Evolutionary conservation across 2,888 invertebrate species (phyloP), one percentile per base, ranked within the genome.

Genomic region (Apotomis turbidana): DNA sequence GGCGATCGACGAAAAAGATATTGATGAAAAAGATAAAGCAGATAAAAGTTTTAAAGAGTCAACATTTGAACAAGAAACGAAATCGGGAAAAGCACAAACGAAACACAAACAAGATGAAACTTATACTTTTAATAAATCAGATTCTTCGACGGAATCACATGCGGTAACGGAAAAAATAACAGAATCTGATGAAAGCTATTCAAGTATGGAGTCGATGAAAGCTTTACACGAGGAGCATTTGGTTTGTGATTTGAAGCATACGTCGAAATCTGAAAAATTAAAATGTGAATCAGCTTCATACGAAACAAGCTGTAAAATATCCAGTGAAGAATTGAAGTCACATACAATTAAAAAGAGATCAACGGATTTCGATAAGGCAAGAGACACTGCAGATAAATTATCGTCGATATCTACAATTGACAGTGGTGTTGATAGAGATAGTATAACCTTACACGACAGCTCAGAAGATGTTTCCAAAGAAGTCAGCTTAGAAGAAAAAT

Each of bases 401-500:
- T 78, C 78, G 52, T 80, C 82, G 46, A 81, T 84, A 63, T 83
- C 82, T 51, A 82, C 84, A 4, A 71, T 83, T 60, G 86, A 86
- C 46, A 86, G 84, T 73, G 83, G 83, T 44, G 78, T 83, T 62
- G 87, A 87, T 61, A 79, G 76, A 70, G 86, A 85, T 68, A 85
- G 80, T 70, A 71, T 81, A 1, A 79, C 78, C 3, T 82, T 87
- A 27, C 76, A 84, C n/a, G 87, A 88, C 70, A 91, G 91, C 77
- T 91, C 91, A 4, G 92, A 93, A 83, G 93, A 92, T 71, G 78
- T 90, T 12, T 92, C 90, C 1, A 92, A 87, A 80, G 92, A 93
- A 83, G 79, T 85, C 2, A 93, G 90, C 71, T 83, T 90, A 74
- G 93, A 93, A 83, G 93, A 93, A 81, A 93, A 93, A 80, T 86